These are phyloP conservation scores for Heterotilapia buettikoferi DNA, from an alignment of 2,113 vertebrate species.

Conservation along the genomic window DNA sequence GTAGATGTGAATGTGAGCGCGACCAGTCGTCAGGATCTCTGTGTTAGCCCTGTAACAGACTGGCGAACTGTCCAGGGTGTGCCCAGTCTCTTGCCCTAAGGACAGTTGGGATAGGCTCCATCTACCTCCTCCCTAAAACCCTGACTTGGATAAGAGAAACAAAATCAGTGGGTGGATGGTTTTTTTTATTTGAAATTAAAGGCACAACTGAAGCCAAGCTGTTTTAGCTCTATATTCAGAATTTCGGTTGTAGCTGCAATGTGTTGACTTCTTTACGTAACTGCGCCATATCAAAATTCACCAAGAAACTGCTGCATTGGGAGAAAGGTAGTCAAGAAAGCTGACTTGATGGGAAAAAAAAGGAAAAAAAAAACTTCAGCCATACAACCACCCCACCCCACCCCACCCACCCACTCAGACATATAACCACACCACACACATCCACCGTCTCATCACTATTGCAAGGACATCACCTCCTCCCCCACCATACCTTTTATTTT, in stretches of 20 bases:
- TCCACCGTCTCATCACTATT: not conserved
- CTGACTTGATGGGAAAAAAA: not conserved
- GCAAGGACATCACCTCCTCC: not conserved
- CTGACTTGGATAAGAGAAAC: not conserved
- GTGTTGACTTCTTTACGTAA: not conserved
- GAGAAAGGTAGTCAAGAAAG: constrained; percentile 12
- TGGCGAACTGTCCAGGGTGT: not conserved
- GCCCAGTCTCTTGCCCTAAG: not conserved
- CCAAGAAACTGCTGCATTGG: constrained; percentile 1
- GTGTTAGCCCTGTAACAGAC: not conserved
- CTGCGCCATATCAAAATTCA: constrained; percentile 29
- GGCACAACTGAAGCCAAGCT: not conserved
- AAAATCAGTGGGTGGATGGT: rapidly evolving
- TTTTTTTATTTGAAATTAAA: not conserved
- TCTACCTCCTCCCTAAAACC: not conserved
- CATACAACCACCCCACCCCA: not conserved
- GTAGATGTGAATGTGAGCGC: not conserved
- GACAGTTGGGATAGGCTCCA: not conserved
- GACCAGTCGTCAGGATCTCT: not conserved
- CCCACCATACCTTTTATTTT: not conserved
- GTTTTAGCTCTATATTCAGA: not conserved
- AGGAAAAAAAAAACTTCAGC: not conserved
- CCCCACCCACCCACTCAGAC: not conserved
- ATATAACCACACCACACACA: not conserved
- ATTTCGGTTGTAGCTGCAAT: not conserved